These are phyloP conservation scores for Proales similis DNA, from an alignment of 1,140 invertebrate genomes.

Conservation along the genomic window DNA sequence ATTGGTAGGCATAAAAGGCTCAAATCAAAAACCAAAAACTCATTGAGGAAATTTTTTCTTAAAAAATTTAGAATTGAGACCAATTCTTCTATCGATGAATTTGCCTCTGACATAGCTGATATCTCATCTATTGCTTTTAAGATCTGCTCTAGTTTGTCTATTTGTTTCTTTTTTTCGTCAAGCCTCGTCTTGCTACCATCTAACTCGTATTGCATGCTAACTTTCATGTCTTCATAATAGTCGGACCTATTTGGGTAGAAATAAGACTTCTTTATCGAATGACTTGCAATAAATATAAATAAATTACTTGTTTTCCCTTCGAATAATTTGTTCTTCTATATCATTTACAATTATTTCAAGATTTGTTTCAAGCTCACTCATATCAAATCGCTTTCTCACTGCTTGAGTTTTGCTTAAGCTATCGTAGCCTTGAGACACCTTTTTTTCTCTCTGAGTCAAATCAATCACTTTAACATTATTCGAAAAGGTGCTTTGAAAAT, in stretches of 20 bases:
- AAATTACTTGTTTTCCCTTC: slow-evolving; percentile 66
- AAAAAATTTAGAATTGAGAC: slow-evolving; percentile 1
- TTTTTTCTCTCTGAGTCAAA: slow-evolving; percentile 89
- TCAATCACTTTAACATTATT: slow-evolving; percentile 92
- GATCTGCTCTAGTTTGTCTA: slow-evolving; percentile 66
- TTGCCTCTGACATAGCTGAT: background rate
- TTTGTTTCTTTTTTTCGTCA: slow-evolving; percentile 65
- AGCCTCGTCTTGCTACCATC: slow-evolving; percentile 64
- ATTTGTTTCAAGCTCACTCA: slow-evolving; percentile 87
- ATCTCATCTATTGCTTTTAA: slow-evolving; percentile 61
- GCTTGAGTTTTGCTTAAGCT: slow-evolving; percentile 64
- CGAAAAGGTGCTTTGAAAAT: slow-evolving; percentile 63
- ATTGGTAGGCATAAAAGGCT: slow-evolving; percentile 6
- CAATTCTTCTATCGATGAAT: slow-evolving; percentile 3
- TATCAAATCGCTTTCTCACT: slow-evolving; percentile 53
- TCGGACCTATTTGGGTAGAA: slow-evolving; percentile 1
- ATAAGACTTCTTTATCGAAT: background rate
- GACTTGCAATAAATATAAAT: background rate
- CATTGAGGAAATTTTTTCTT: slow-evolving; percentile 5
- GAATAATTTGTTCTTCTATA: slow-evolving; percentile 87
- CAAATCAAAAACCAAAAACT: slow-evolving; percentile 29
- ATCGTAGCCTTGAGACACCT: slow-evolving; percentile 76
- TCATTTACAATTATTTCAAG: slow-evolving; percentile 79
- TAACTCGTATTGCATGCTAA: slow-evolving; percentile 71
- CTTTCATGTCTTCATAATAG: slow-evolving; percentile 67